These are phyloP conservation scores for Bufotes viridis DNA, from an alignment of 2,797 vertebrate genomes.

Conservation along the genomic window DNA sequence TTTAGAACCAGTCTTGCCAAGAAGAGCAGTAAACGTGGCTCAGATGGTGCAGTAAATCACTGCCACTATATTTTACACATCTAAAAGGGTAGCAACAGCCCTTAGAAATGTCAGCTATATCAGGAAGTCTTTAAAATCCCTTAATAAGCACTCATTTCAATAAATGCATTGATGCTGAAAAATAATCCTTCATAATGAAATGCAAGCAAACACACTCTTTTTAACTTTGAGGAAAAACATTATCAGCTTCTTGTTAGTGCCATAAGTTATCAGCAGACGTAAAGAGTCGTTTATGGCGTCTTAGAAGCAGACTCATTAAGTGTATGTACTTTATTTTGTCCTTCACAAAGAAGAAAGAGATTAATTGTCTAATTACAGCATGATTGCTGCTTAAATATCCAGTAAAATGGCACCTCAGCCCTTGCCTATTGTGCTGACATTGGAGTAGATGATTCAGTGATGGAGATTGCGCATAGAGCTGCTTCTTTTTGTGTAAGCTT, in stretches of 20 bases:
- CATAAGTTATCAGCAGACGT: slow-evolving; percentile 19
- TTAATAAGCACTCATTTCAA: slow-evolving; percentile 55
- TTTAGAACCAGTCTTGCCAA: slow-evolving; percentile 29
- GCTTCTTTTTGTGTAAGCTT: not conserved
- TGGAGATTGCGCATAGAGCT: not conserved
- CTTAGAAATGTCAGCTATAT: slow-evolving; percentile 52
- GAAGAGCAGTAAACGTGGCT: slow-evolving; percentile 46
- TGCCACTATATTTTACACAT: slow-evolving; percentile 50
- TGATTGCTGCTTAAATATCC: slow-evolving; percentile 3
- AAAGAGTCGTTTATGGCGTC: slow-evolving; percentile 19
- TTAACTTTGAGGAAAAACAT: slow-evolving; percentile 28
- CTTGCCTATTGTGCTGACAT: not conserved
- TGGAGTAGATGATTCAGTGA: not conserved
- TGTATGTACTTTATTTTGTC: slow-evolving; percentile 27
- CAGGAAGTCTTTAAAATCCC: slow-evolving; percentile 49
- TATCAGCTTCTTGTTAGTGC: slow-evolving; percentile 23
- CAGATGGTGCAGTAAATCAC: slow-evolving; percentile 55
- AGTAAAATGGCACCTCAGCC: not conserved
- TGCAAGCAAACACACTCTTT: slow-evolving; percentile 49
- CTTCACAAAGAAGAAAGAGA: slow-evolving; percentile 36
- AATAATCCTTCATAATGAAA: slow-evolving; percentile 54
- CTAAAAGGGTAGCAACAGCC: slow-evolving; percentile 40
- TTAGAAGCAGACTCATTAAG: slow-evolving; percentile 18
- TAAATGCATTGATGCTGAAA: slow-evolving; percentile 50
- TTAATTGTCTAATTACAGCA: slow-evolving; percentile 35